Evolutionary conservation across 2,113 vertebrate species (phyloP).

Genomic region (Boulengeromyrus knoepffleri): DNA sequence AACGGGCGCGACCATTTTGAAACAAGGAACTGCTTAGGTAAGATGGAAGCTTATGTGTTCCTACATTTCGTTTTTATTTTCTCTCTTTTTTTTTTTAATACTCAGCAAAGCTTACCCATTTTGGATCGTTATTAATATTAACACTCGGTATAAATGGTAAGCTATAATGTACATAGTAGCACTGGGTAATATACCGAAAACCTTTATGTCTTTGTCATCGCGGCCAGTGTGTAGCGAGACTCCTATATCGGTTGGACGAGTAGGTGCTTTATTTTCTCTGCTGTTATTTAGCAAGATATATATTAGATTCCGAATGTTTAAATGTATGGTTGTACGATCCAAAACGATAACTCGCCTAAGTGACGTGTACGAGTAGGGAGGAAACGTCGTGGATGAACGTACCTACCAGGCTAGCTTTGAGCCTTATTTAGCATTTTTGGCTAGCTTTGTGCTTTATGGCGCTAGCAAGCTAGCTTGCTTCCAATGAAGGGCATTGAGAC

Average conservation of each 20-base stretch:
- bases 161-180: neutral
- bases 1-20: conserved; percentile 73
- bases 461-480: neutral
- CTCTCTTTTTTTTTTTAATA: neutral
- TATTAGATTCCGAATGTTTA: neutral
- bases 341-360: neutral
- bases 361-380: neutral
- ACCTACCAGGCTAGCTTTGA: neutral
- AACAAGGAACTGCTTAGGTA: conserved; percentile 64
- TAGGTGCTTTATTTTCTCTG: neutral
- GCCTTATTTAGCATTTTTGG: neutral
- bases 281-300: neutral
- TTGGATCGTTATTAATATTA: neutral
- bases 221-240: neutral
- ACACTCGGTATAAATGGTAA: neutral
- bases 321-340: neutral
- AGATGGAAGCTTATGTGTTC: conserved; percentile 57
- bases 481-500: neutral
- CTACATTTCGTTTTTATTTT: conserved; percentile 4
- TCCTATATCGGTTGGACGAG: neutral
- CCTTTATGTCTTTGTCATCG: neutral
- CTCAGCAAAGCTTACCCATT: neutral
- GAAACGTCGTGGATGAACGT: neutral
- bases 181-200: neutral
- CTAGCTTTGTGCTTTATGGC: neutral